These are phyloP conservation scores for Dipodomys stephensi DNA, from an alignment of 2,113 vertebrate species.

Conservation along the genomic window DNA sequence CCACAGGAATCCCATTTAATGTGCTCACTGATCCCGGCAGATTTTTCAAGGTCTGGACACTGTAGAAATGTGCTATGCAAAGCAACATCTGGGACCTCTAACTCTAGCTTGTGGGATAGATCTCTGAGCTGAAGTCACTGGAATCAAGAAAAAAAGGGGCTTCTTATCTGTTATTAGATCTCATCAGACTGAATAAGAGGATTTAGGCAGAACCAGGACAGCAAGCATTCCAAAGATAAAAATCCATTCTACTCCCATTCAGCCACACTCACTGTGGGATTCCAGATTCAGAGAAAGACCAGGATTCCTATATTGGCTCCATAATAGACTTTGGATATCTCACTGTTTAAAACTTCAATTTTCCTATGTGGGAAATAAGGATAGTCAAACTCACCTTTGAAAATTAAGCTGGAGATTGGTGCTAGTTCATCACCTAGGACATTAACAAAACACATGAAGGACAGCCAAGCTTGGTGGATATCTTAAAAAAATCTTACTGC, in stretches of 20 bases:
- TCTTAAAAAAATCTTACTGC: not conserved
- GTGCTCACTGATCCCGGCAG: not conserved
- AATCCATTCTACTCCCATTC: not conserved
- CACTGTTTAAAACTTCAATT: not conserved
- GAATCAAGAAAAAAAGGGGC: not conserved
- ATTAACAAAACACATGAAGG: not conserved
- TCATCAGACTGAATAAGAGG: not conserved
- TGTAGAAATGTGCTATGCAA: rapidly evolving
- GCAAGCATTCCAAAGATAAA: not conserved
- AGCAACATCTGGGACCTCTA: not conserved
- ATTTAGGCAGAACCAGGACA: not conserved
- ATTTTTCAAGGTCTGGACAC: not conserved
- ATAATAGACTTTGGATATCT: not conserved
- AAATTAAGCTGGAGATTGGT: not conserved
- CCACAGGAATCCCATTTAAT: not conserved
- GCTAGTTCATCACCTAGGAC: not conserved
- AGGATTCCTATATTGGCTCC: not conserved
- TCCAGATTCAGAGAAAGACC: not conserved
- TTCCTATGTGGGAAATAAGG: not conserved
- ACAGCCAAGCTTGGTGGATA: not conserved
- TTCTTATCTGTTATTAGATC: not conserved
- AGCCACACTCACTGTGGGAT: too few relatives aligned
- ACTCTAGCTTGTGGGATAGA: not conserved
- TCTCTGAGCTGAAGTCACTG: not conserved
- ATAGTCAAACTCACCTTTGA: not conserved